These are phyloP conservation scores for Sus scrofa DNA, from an alignment of 2,113 vertebrate species.

Conservation along the genomic window T2T-Sscrofa CM000817.6:118948001-118948500, in stretches of 20 bases:
- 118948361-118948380: slow-evolving; percentile 13
- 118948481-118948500: slow-evolving; percentile 89
- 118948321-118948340: slow-evolving; percentile 88
- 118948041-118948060: slow-evolving; percentile 69
- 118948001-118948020: slow-evolving; percentile 60
- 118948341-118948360: slow-evolving; percentile 66
- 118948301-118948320: slow-evolving; percentile 90
- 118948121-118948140: slow-evolving; percentile 77
- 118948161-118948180: slow-evolving; percentile 82
- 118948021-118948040: slow-evolving; percentile 73
- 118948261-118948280: slow-evolving; percentile 93
- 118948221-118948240: slow-evolving; percentile 90
- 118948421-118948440: slow-evolving; percentile 78
- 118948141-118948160: slow-evolving; percentile 70
- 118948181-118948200: slow-evolving; percentile 78
- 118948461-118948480: slow-evolving; percentile 84
- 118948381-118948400: too few species aligned
- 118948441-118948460: slow-evolving; percentile 82
- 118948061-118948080: slow-evolving; percentile 3
- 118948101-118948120: slow-evolving; percentile 81
- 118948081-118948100: slow-evolving; percentile 64
- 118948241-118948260: slow-evolving; percentile 90
- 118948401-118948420: slow-evolving; percentile 76
- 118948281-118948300: slow-evolving; percentile 95
- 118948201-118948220: slow-evolving; percentile 84